phyloP scores from a whole-genome alignment of 2,113 vertebrate species.

The Macheiramphus alcinus region DNA sequence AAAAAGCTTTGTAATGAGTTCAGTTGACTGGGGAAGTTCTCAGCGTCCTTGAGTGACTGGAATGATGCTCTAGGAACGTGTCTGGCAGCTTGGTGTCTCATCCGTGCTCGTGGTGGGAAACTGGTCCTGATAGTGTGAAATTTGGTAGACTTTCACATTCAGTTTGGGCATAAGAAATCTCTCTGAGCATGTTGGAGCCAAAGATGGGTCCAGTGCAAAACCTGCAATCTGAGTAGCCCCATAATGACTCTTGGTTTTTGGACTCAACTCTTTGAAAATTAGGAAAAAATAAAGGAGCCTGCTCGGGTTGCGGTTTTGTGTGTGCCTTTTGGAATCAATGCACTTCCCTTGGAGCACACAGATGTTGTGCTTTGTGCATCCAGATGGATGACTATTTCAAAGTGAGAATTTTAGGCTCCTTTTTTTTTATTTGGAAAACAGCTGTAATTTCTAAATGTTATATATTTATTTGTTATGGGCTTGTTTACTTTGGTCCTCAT shows the following conservation, averaged over 20 bases:
- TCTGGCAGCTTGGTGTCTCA: background rate
- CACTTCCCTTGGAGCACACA: background rate
- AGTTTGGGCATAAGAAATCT: background rate
- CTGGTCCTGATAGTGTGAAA: background rate
- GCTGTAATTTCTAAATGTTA: background rate
- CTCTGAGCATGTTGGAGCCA: background rate
- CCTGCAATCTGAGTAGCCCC: background rate
- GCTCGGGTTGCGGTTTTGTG: accelerated
- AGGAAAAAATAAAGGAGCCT: background rate
- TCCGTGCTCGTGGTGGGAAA: background rate
- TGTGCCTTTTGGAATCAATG: background rate
- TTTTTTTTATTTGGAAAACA: background rate
- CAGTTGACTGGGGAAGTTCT: background rate
- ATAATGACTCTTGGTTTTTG: background rate
- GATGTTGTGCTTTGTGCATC: background rate
- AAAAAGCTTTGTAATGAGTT: background rate
- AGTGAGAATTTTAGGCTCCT: background rate
- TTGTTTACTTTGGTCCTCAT: background rate
- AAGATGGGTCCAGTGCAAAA: background rate
- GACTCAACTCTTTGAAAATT: background rate
- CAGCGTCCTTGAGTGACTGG: background rate
- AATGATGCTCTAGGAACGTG: background rate
- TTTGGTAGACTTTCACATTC: background rate
- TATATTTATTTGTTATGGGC: background rate
- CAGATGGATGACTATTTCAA: background rate